A percentile compares a stretch with the other conserved stretches of the same genome.
These are phyloP conservation scores for Drosophila gaucha DNA, from an alignment of 2,888 invertebrate species.

Conservation along the genomic window DNA sequence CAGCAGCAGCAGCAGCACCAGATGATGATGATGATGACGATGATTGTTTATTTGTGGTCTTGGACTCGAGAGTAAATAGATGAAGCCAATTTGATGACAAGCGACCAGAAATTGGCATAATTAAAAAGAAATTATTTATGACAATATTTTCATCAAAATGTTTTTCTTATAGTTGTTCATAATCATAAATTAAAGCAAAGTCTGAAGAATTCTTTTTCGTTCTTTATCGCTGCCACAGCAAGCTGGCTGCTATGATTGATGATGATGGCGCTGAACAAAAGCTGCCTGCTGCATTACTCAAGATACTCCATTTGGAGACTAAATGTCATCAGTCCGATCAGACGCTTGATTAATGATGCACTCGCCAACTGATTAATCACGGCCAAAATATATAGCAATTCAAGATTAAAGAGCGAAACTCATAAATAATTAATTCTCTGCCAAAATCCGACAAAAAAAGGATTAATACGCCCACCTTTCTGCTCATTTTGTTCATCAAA, in stretches of 20 bases:
- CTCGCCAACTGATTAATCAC: conserved; percentile 55
- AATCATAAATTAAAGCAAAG: conserved; percentile 62
- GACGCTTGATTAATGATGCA: conserved; percentile 62
- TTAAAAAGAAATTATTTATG: conserved; percentile 71
- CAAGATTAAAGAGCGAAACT: conserved; percentile 14
- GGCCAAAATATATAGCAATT: conserved; percentile 3
- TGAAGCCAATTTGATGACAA: conserved; percentile 48
- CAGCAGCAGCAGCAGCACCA: conserved; percentile 12
- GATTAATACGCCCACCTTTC: conserved; percentile 33
- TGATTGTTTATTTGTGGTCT: conserved; percentile 42
- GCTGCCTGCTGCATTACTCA: conserved; percentile 40
- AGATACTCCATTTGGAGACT: conserved; percentile 19
- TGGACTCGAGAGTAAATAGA: conserved; percentile 31
- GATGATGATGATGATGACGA: conserved; percentile 19
- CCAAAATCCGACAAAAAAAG: background rate
- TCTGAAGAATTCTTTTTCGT: background rate
- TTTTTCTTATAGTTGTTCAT: conserved; percentile 32
- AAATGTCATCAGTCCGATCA: conserved; percentile 52
- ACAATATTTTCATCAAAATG: conserved; percentile 20
- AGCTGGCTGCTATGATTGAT: conserved; percentile 64
- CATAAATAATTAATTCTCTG: background rate
- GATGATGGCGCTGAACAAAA: conserved; percentile 37
- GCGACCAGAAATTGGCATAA: conserved; percentile 63
- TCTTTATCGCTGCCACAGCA: conserved; percentile 11
- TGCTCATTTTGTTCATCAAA: background rate